These are phyloP conservation scores for Cotesia typhae DNA, from an alignment of 1,140 invertebrate genomes.

Conservation along the genomic window DNA sequence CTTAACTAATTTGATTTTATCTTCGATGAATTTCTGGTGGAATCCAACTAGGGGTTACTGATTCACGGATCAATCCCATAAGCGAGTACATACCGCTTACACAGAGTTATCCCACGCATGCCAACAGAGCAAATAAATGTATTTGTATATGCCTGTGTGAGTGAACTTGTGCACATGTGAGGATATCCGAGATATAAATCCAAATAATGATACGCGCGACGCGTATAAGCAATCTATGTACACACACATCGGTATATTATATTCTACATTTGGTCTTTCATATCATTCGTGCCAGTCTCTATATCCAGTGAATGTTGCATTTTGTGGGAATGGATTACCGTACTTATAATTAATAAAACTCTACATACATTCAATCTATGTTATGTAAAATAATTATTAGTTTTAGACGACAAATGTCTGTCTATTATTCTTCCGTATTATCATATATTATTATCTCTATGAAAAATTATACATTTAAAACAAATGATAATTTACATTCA, in stretches of 20 bases:
- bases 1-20: not conserved
- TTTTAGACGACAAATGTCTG: constrained; percentile 6
- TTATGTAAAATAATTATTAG: too few relatives aligned
- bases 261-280: too few relatives aligned
- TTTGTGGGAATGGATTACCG: constrained; percentile 36
- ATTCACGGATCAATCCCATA: constrained; percentile 30
- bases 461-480: too few relatives aligned
- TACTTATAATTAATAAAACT: constrained; percentile 32
- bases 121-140: not conserved
- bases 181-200: constrained; percentile 21
- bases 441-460: too few relatives aligned
- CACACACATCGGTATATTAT: too few relatives aligned
- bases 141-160: constrained; percentile 13
- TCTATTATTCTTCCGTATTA: too few relatives aligned
- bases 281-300: constrained; percentile 14
- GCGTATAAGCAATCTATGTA: not conserved
- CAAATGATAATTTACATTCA: too few relatives aligned
- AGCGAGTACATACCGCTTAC: constrained; percentile 9
- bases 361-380: not conserved
- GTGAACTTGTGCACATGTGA: constrained; percentile 8
- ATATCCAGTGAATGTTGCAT: constrained; percentile 19
- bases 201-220: constrained; percentile 32
- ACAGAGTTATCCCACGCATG: constrained; percentile 8
- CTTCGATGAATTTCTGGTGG: constrained; percentile 20
- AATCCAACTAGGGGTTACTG: constrained; percentile 31